phyloP scores from a whole-genome alignment of 2,888 invertebrate species.

The Dicyrtoma fusca region DNA sequence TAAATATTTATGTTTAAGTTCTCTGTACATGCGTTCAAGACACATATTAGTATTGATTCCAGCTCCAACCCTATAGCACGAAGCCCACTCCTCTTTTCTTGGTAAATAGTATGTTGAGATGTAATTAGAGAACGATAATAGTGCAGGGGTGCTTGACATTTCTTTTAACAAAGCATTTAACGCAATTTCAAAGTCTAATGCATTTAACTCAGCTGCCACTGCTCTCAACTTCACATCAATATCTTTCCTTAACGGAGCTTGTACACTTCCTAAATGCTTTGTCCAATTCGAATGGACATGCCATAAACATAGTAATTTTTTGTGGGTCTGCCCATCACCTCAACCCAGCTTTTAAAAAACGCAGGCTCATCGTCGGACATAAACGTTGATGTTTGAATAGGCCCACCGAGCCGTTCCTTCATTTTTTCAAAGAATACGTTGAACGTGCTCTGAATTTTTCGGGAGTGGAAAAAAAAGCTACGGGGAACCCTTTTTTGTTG shows the following conservation, averaged over 20 bases:
- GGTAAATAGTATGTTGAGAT: background rate
- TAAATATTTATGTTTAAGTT: background rate
- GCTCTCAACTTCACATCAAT: background rate
- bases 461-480: constrained; percentile 2
- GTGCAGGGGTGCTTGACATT: background rate
- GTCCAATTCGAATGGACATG: too few relatives aligned
- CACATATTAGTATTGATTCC: background rate
- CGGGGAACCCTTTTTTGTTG: background rate
- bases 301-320: constrained; percentile 10
- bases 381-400: background rate
- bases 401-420: too few relatives aligned
- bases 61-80: background rate
- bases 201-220: background rate
- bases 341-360: constrained; percentile 2
- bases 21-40: background rate
- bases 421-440: background rate
- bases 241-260: too few relatives aligned
- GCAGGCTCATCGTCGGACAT: constrained; percentile 15
- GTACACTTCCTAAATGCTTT: too few relatives aligned
- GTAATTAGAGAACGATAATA: background rate
- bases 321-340: background rate
- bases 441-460: background rate
- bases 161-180: background rate
- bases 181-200: background rate
- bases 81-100: background rate